Evolutionary conservation across 2,888 invertebrate species (phyloP), one percentile per base, ranked within the genome.

Genomic region (Brenthis ino): DNA sequence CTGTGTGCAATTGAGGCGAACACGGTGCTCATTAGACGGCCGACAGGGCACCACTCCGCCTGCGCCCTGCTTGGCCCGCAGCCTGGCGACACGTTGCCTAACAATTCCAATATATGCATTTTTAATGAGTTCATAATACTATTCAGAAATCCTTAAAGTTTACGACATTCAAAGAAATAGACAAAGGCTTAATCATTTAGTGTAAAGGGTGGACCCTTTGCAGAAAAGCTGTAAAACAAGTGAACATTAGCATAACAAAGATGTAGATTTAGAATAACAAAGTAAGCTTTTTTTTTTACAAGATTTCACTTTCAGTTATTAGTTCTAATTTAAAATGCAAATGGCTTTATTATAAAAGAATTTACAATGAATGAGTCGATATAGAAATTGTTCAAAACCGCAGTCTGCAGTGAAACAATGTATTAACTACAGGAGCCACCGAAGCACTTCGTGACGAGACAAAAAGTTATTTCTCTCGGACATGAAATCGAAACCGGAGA

Each of bases 1-100:
- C 87, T 87, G 88, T 89, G 91, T 88, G 91, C 92, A 93, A 92
- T 92, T 91, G 91, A 91, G 84, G 85, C 85, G 89, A 92, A 93
- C 93, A 93, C 85, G 92, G 82, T 85, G 92, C 93, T 93, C 93
- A 93, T 93, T 93, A 93, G 92, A 91, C 81, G 84, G 78, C 61
- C 75, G 73, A 68, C 72, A 70, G 66, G 73, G 70, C 67, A 73
- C 74, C 71, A 72, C 67, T 66, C 72, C 65, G 68, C 68, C 72
- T 70, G 71, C 69, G 68, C 64, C n/a, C 50, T n/a, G n/a, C n/a
- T 28, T 28, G 60, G n/a, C 24, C 63, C 20, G 60, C 70, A 50
- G 64, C n/a, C 53, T 57, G 24, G 47, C 70, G 68, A 74, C 76
- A 74, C 73, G 72, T 74, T 76, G 74, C 72, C 72, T 70, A 77